Base-by-base conservation (phyloP, 2,888 invertebrate species). In the Exocentrus adspersus region DNA sequence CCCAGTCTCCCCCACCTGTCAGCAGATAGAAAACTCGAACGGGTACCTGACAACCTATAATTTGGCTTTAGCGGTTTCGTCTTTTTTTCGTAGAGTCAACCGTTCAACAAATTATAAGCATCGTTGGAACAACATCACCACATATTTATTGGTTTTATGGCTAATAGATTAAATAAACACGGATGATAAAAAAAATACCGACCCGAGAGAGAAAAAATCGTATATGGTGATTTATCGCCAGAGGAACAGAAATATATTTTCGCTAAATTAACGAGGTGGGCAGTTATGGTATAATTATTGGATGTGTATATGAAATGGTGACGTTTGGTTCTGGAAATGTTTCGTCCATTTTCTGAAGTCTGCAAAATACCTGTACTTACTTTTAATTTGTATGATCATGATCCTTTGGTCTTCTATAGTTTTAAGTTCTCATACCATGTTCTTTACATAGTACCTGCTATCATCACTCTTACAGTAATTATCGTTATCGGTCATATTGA, bases 131-230 rank as follows among this genome's bases (percentile, higher is more conserved):
- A 41, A 58, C 58, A 30, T 46, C 53, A 37, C 53, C 53, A 56
- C 42, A 42, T 53, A 62, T 58, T 58, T 62, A 62, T 62, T 56
- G 61, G 56, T 43, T 54, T 62, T 56, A 50, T 42, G 56, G 56
- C 37, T 42, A 50, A 51, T 54, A 51, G 54, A 56, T 62, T 62
- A 62, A 56, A 19, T 50, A 51, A 42, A 42, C 37, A 56, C 19
- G 59, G 50, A 41, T 16, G 43, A 51, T 14, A 28, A 30, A 59
- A 58, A n/a, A 58, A 59, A 59, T 24, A 43, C 42, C 43, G 43
- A 21, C 28, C 16, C 17, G 21, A 28, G 21, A 28, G 43, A 43
- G 21, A 28, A 43, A 16, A 30, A 54, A 54, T 24, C 10, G 21
- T 28, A n/a, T n/a, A 10, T 9, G 54, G 28, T 42, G 54, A 43